Conservation (phyloP, 2,797 vertebrate genomes). For the Halcyon leucocephala region DNA sequence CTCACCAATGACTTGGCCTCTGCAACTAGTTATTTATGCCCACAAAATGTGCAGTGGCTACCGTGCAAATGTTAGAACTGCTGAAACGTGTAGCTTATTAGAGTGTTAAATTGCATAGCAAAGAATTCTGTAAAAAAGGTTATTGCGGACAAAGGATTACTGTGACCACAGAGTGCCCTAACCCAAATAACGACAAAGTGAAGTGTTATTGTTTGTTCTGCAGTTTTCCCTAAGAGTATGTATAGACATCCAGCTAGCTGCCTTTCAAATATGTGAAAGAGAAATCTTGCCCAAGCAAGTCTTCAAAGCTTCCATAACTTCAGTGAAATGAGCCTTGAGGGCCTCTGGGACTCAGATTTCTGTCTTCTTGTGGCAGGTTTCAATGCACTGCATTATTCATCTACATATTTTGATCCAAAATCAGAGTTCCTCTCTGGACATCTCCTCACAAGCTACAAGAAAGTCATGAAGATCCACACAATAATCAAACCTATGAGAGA, state of each 20-base stretch:
- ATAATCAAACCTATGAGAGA: neutral
- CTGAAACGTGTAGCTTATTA: neutral
- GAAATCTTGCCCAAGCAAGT: conserved; percentile 64
- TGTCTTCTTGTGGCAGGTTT: conserved; percentile 38
- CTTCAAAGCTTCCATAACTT: conserved; percentile 59
- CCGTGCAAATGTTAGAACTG: neutral
- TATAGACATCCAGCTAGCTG: neutral
- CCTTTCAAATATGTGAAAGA: conserved; percentile 48
- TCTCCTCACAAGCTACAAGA: neutral
- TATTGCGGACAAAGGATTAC: conserved; percentile 15
- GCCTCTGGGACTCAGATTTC: conserved; percentile 46
- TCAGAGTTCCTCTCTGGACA: neutral
- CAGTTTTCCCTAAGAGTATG: neutral
- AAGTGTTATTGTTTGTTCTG: neutral
- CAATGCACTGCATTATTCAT: neutral
- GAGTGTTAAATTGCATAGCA: conserved; percentile 15
- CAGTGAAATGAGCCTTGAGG: conserved; percentile 56
- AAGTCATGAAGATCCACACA: neutral
- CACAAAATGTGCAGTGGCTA: neutral
- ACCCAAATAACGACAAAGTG: conserved; percentile 6
- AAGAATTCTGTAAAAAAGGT: neutral
- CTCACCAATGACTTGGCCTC: neutral
- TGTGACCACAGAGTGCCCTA: conserved; percentile 14
- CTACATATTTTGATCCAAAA: neutral
- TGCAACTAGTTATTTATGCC: neutral